Evolutionary conservation across 1,140 invertebrate species (phyloP).

Genomic region (Triops cancriformis): DNA sequence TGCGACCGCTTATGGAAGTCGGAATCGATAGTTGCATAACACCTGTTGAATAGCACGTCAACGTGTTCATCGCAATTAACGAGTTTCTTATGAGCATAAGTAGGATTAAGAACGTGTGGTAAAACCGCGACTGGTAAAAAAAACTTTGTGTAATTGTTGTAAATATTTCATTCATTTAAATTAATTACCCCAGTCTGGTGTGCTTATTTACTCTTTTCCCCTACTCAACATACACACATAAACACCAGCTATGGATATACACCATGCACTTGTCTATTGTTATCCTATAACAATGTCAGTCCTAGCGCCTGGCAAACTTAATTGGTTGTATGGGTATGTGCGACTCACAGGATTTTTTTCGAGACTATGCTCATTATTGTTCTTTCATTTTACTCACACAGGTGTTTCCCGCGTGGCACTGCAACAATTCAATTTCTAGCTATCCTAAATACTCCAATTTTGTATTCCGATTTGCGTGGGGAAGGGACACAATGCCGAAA

Average conservation of each 20-base stretch:
- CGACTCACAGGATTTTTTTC: background rate
- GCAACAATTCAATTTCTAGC: background rate
- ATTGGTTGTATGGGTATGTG: background rate
- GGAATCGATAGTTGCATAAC: too few relatives aligned
- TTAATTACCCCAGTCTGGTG: background rate
- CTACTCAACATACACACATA: background rate
- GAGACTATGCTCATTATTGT: background rate
- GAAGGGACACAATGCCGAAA: background rate
- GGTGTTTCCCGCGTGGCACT: background rate
- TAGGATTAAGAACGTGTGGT: too few relatives aligned
- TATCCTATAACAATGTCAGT: background rate
- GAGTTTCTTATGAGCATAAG: too few relatives aligned
- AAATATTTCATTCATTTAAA: too few relatives aligned
- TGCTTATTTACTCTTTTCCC: background rate
- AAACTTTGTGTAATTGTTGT: too few relatives aligned
- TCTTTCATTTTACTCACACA: slow-evolving; percentile 3
- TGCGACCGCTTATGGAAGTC: too few relatives aligned
- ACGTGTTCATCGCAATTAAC: too few relatives aligned
- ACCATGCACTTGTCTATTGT: background rate
- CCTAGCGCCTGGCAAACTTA: background rate
- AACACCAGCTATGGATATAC: background rate
- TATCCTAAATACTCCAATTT: background rate
- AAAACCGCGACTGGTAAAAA: too few relatives aligned
- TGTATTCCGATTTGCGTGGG: too few relatives aligned
- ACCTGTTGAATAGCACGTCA: too few relatives aligned